Conservation (phyloP, 2,888 invertebrate species). For the Acrobasis consociella region DNA sequence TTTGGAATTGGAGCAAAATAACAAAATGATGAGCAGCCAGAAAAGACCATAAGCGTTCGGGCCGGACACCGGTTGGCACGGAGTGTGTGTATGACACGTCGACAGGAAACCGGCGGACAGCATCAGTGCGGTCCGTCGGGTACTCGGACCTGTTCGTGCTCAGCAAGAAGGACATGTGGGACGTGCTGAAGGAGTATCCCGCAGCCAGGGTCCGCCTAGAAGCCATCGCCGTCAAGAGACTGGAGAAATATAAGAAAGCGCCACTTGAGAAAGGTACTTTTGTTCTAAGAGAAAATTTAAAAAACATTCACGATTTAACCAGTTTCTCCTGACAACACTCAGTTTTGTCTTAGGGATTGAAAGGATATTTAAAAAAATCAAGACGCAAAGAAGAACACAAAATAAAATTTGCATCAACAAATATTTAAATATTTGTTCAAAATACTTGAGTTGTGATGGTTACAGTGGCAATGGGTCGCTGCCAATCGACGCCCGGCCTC, state of each 20-base stretch:
- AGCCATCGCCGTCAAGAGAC: conserved; percentile 97
- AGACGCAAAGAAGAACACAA: too few relatives aligned
- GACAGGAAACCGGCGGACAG: conserved; percentile 98
- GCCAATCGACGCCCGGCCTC: conserved; percentile 97
- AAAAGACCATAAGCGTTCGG: conserved; percentile 52
- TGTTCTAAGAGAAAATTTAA: not conserved
- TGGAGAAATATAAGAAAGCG: conserved; percentile 98
- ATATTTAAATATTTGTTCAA: too few relatives aligned
- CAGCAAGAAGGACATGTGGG: conserved; percentile 99
- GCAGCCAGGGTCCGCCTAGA: conserved; percentile 96
- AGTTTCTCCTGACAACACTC: too few relatives aligned
- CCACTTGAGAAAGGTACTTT: conserved; percentile 94
- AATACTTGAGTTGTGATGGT: conserved; percentile 30
- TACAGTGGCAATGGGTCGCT: conserved; percentile 96
- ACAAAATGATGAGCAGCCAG: conserved; percentile 36
- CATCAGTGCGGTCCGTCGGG: conserved; percentile 98
- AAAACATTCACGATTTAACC: too few relatives aligned
- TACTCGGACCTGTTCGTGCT: conserved; percentile 99
- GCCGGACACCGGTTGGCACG: conserved; percentile 76
- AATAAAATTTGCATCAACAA: too few relatives aligned
- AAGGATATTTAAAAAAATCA: too few relatives aligned
- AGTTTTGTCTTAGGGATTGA: too few relatives aligned
- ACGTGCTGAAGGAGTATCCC: conserved; percentile 97
- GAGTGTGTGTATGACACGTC: conserved; percentile 83
- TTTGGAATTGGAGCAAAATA: conserved; percentile 7